A percentile compares a stretch with the other conserved stretches of the same genome.
Conservation (phyloP, 2,113 vertebrate species). For the Hystrix brachyura region DNA sequence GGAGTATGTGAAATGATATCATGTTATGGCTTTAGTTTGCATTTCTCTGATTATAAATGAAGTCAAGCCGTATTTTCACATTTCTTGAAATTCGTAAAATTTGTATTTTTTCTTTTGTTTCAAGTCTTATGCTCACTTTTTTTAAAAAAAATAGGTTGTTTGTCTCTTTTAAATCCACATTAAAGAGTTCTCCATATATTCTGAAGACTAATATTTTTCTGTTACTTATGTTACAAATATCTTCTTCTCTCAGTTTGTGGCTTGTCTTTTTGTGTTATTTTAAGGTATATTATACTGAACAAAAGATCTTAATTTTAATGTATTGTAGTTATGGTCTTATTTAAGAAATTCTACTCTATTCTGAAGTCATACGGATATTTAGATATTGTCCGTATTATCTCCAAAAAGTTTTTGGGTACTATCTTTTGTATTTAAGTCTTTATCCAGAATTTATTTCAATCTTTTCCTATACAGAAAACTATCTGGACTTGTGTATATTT, state of each 20-base stretch:
- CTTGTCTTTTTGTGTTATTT: slow-evolving; percentile 14
- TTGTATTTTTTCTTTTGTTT: neutral
- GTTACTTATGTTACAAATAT: neutral
- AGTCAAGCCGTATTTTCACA: neutral
- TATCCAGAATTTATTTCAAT: slow-evolving; percentile 5
- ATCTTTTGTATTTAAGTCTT: slow-evolving; percentile 22
- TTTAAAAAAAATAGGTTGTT: neutral
- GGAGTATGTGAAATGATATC: neutral
- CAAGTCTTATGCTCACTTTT: neutral
- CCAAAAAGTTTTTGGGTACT: neutral
- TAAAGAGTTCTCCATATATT: neutral
- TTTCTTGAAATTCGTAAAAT: neutral
- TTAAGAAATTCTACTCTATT: neutral
- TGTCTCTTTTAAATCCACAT: neutral
- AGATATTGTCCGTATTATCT: neutral
- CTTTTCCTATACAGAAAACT: slow-evolving; percentile 5
- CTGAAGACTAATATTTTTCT: neutral
- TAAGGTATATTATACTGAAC: slow-evolving; percentile 7
- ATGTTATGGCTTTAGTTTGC: slow-evolving; percentile 3
- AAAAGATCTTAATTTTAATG: slow-evolving; percentile 5
- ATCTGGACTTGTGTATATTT: neutral
- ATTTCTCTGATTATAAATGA: slow-evolving; percentile 10
- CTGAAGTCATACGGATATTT: slow-evolving; percentile 15
- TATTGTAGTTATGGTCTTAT: neutral
- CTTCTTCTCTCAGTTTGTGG: neutral